Evolutionary conservation across 2,113 vertebrate genomes (phyloP), one percentile per base, ranked within the genome.

Genomic region (Ranitomeya imitator): DNA sequence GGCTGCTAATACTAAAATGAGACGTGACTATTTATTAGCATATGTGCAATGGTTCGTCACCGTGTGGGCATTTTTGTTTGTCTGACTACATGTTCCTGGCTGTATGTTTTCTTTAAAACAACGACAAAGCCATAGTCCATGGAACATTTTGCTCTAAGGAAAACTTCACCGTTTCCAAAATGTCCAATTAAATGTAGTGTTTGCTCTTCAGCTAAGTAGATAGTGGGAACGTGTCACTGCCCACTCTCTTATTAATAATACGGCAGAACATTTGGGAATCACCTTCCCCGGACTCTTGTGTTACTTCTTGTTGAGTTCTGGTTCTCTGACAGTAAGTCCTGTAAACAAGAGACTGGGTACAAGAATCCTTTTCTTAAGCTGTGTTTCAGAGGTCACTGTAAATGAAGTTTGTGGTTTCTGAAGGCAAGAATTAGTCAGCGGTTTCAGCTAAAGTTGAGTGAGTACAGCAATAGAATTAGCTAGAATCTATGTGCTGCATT

Each of bases 231-330:
- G 31, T 31, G 78, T 80, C 78, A 60, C 78, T 60, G 55, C 78
- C 78, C 55, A 80, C 78, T 18, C 78, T 9, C n/a, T 80, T 26
- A 60, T 60, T 80, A 60, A 80, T 16, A 80, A 80, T 18, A 18
- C n/a, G 1, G 26, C 7, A 45, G 14, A 37, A 59, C 54, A 79
- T 79, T 79, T 23, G 11, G 57, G 77, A 7, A 19, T 57, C 51
- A 8, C 61, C 37, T 19, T 37, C 79, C 2, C 26, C 18, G 79
- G 79, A 18, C 57, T 15, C 23, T 59, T 37, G 13, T 80, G 23
- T 19, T 61, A 23, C 55, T 31, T 61, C n/a, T 60, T 60, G 55
- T 12, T 31, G 23, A 59, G 78, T 31, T 80, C 78, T 81, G 79
- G 61, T 81, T 81, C 31, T 60, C 37, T 59, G 23, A 61, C 26